phyloP scores from a whole-genome alignment of 2,888 invertebrate genomes.

The Gonocerus acuteangulatus region DNA sequence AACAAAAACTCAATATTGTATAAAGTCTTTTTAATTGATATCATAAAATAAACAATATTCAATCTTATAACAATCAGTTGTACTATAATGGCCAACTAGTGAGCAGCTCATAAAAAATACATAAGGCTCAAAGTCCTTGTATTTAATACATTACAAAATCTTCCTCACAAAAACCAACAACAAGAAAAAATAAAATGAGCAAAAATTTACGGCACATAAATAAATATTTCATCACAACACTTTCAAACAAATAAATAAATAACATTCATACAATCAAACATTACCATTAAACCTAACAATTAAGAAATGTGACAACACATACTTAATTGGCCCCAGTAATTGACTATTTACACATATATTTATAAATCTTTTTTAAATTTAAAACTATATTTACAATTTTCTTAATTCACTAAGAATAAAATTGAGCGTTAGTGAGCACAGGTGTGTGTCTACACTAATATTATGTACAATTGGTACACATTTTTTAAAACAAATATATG shows the following conservation, averaged over 20 bases:
- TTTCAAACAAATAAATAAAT: background rate
- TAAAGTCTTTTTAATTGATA: background rate
- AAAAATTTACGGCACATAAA: background rate
- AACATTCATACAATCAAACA: background rate
- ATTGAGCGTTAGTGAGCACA: constrained; percentile 17
- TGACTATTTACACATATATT: background rate
- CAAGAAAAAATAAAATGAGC: background rate
- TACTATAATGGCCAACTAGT: background rate
- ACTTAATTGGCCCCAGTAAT: background rate
- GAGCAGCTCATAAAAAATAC: background rate
- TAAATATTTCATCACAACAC: background rate
- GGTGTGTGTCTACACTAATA: background rate
- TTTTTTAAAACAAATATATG: background rate
- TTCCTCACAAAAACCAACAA: background rate
- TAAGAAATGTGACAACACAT: too few relatives aligned
- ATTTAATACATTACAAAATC: background rate
- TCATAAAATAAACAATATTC: background rate
- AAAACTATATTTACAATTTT: background rate
- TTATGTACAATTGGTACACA: background rate
- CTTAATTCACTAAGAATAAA: background rate
- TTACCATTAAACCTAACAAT: background rate
- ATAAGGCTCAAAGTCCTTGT: too few relatives aligned
- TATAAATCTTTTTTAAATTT: background rate
- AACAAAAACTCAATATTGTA: background rate
- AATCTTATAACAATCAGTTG: background rate